Percentiles rank a stretch among this genome's conserved stretches.
phyloP scores from a whole-genome alignment of 2,888 invertebrate species.

The Parnassius apollo region DNA sequence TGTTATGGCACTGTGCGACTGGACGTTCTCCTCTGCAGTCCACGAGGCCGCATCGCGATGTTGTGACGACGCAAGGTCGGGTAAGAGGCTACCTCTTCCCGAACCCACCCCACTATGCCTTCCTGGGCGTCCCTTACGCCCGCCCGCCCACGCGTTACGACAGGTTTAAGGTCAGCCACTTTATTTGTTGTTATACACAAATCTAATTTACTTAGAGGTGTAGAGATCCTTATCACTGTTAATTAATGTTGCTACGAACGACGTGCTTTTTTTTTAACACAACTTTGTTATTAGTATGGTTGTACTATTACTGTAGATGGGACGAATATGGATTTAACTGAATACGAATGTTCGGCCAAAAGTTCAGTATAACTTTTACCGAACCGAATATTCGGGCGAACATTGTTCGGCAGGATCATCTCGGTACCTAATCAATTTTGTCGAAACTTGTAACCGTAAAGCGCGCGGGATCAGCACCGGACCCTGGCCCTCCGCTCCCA shows the following conservation, averaged over 20 bases:
- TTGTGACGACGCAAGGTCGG: conserved; percentile 54
- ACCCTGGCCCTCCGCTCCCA: too few relatives aligned
- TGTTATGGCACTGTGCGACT: conserved; percentile 31
- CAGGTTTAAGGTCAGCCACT: conserved; percentile 64
- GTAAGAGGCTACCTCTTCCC: conserved; percentile 61
- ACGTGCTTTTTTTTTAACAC: conserved; percentile 8
- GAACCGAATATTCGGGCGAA: too few relatives aligned
- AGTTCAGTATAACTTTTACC: too few relatives aligned
- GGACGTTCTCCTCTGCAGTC: conserved; percentile 17
- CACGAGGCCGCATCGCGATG: conserved; percentile 49
- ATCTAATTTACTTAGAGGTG: conserved; percentile 40
- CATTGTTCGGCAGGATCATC: too few relatives aligned
- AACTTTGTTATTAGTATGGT: not conserved
- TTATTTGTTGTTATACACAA: conserved; percentile 45
- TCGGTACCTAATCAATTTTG: too few relatives aligned
- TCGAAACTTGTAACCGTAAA: too few relatives aligned
- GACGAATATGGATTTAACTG: too few relatives aligned
- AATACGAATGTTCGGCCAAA: too few relatives aligned
- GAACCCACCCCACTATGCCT: conserved; percentile 58
- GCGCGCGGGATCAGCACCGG: too few relatives aligned
- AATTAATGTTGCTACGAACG: conserved; percentile 26
- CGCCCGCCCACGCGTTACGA: conserved; percentile 47
- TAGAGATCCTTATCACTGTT: conserved; percentile 43
- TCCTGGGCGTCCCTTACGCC: conserved; percentile 70
- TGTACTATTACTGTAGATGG: too few relatives aligned